phyloP scores from a whole-genome alignment of 2,888 invertebrate genomes.

The Aspidapion aeneum region DNA sequence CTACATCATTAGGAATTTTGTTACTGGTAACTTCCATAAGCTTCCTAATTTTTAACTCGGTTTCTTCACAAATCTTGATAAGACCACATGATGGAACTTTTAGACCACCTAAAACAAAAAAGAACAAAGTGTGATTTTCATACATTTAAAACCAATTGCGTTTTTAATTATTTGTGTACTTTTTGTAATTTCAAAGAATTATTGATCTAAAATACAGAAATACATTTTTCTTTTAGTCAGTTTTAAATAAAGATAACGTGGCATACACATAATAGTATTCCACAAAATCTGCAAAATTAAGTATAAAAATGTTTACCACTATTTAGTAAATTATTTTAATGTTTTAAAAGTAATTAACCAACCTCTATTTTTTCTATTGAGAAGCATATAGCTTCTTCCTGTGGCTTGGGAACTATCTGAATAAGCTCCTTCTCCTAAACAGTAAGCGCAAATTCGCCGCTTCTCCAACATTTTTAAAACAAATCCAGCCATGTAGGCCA shows the following conservation, averaged over 20 bases:
- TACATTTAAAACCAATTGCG: too few relatives aligned
- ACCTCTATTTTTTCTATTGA: neutral
- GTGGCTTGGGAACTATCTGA: neutral
- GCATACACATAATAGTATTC: too few relatives aligned
- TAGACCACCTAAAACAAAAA: too few relatives aligned
- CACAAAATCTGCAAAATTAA: too few relatives aligned
- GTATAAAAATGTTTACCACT: too few relatives aligned
- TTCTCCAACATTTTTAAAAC: slow-evolving; percentile 3
- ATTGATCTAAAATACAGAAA: neutral
- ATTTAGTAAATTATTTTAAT: too few relatives aligned
- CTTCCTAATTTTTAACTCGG: neutral
- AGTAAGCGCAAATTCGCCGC: neutral
- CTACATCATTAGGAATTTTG: neutral
- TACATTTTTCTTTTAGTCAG: too few relatives aligned
- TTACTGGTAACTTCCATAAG: neutral
- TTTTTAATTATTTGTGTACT: too few relatives aligned
- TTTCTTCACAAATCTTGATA: neutral
- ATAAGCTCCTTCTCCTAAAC: neutral
- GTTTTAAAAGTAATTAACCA: neutral
- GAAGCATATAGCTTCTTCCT: neutral
- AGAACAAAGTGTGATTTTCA: too few relatives aligned
- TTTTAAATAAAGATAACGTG: too few relatives aligned
- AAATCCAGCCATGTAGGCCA: slow-evolving; percentile 8
- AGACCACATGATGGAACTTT: too few relatives aligned
- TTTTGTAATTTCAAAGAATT: neutral